Percentiles rank a stretch among this genome's conserved stretches.
Conservation (phyloP, 2,888 invertebrate species). For the Latrodectus elegans region DNA sequence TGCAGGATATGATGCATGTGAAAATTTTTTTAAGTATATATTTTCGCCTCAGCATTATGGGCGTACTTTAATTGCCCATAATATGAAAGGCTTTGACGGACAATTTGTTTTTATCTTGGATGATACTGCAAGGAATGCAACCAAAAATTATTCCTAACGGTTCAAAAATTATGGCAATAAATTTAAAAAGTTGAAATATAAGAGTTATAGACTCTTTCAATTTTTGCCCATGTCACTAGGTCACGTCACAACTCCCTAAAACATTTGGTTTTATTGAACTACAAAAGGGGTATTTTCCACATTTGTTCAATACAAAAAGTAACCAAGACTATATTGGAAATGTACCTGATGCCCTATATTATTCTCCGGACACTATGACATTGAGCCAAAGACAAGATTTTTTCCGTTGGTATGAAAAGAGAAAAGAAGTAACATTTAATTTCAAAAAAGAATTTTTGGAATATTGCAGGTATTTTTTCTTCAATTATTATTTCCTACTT, state of each 20-base stretch:
- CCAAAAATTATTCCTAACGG: conserved; percentile 22
- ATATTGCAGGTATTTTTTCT: too few relatives aligned
- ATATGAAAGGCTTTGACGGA: conserved; percentile 48
- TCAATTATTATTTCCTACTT: too few relatives aligned
- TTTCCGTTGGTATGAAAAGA: conserved; percentile 13
- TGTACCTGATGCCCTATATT: neutral
- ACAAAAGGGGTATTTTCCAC: conserved; percentile 43
- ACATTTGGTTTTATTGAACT: conserved; percentile 25
- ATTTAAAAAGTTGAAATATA: neutral
- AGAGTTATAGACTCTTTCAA: conserved; percentile 35
- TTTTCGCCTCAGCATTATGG: conserved; percentile 5
- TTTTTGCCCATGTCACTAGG: conserved; percentile 19
- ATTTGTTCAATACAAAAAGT: conserved; percentile 20
- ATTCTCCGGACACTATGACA: conserved; percentile 4
- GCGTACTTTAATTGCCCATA: conserved; percentile 22
- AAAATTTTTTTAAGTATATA: neutral
- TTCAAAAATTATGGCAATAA: neutral
- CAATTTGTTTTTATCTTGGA: conserved; percentile 26
- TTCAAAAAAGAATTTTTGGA: too few relatives aligned
- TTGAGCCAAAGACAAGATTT: neutral
- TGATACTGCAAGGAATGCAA: conserved; percentile 2
- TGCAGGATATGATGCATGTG: conserved; percentile 5
- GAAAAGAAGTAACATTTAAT: neutral
- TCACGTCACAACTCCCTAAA: conserved; percentile 40
- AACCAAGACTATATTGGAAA: neutral